Conservation (phyloP, 2,113 vertebrate genomes). For the Sander vitreus region DNA sequence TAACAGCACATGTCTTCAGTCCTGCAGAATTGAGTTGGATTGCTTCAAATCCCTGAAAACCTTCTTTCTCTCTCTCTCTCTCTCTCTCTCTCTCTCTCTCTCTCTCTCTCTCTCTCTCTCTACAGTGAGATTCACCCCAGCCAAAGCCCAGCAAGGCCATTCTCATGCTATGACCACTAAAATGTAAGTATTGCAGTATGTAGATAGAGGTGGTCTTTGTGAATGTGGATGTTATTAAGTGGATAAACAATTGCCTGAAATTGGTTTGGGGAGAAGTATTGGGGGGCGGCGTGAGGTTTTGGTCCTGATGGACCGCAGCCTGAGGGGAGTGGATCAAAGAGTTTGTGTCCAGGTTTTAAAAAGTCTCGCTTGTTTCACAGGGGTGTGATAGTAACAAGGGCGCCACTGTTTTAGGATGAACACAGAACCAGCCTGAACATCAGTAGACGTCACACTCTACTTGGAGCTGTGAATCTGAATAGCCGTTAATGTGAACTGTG, state of each 20-base stretch:
- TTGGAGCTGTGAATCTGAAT: background rate
- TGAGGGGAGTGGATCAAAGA: too few species aligned
- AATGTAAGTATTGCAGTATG: slow-evolving; percentile 69
- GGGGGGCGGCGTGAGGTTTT: too few species aligned
- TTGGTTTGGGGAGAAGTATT: background rate
- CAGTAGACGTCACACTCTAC: too few species aligned
- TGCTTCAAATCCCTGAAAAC: background rate
- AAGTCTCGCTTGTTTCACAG: too few species aligned
- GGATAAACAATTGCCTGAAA: background rate
- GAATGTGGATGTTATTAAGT: background rate
- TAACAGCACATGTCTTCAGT: background rate
- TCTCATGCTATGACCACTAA: slow-evolving; percentile 46
- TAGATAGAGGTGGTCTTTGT: background rate
- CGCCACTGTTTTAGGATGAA: too few species aligned
- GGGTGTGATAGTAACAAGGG: too few species aligned
- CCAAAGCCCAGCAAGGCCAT: slow-evolving; percentile 54
- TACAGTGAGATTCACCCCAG: slow-evolving; percentile 63
- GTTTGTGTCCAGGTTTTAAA: too few species aligned
- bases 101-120: slow-evolving; percentile 23
- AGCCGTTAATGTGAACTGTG: background rate
- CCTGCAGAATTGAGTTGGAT: background rate
- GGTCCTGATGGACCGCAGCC: too few species aligned
- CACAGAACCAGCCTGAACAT: too few species aligned
- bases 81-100: background rate
- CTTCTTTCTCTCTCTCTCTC: too few species aligned